These are phyloP conservation scores for Orientallactaga sibirica DNA, from an alignment of 2,797 vertebrate genomes.

Conservation along the genomic window DNA sequence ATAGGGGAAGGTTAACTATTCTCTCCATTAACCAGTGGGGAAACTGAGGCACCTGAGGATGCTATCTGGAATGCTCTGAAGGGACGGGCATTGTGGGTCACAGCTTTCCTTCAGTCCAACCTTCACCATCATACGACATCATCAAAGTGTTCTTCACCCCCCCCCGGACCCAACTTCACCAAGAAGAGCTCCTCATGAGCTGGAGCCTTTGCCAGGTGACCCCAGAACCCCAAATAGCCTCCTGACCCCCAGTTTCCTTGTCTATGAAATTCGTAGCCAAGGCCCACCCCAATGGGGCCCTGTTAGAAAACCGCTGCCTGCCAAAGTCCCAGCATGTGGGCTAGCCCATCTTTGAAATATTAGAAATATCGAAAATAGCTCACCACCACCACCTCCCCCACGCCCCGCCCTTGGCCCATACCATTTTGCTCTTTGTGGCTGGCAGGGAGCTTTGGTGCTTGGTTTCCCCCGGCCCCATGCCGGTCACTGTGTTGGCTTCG, in stretches of 20 bases:
- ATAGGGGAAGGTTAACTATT: rapidly evolving
- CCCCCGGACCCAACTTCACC: background rate
- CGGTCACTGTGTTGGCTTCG: background rate
- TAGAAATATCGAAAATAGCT: conserved; percentile 43
- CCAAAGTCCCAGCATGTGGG: background rate
- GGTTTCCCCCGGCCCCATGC: background rate
- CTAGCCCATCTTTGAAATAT: background rate
- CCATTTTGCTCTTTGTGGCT: rapidly evolving
- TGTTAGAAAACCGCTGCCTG: background rate
- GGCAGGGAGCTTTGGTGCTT: rapidly evolving
- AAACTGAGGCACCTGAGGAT: background rate
- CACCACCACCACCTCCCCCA: background rate
- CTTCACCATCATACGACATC: rapidly evolving
- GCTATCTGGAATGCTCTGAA: rapidly evolving
- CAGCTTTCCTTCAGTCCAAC: background rate
- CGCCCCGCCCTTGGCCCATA: rapidly evolving
- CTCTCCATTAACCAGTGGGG: background rate
- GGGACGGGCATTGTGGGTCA: rapidly evolving
- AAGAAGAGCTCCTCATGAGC: background rate
- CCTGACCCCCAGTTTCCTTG: background rate
- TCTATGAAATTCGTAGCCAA: background rate
- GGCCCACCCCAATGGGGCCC: background rate
- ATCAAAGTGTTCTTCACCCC: background rate
- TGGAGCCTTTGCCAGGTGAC: background rate
- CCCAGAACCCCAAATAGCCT: background rate